Evolutionary conservation across 2,888 invertebrate species (phyloP).

Genomic region (Epinotia demarniana): DNA sequence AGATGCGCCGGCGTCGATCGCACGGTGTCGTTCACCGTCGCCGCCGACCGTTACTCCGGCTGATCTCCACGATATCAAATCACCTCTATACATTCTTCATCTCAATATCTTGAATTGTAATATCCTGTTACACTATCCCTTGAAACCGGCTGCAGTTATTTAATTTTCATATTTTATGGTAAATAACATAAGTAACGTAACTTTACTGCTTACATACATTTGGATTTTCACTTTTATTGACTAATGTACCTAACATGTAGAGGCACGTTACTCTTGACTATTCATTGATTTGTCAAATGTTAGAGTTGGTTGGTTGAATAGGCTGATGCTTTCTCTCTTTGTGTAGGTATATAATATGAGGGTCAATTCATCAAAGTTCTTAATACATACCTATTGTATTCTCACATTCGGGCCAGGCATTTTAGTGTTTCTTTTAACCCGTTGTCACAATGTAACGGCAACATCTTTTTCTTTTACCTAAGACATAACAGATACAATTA

Average conservation of each 20-base stretch:
- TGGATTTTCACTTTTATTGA: background rate
- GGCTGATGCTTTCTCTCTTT: slow-evolving; percentile 11
- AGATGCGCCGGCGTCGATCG: slow-evolving; percentile 56
- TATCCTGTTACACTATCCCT: slow-evolving; percentile 22
- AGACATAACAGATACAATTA: background rate
- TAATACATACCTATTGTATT: slow-evolving; percentile 23
- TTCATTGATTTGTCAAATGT: background rate
- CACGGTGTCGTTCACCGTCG: slow-evolving; percentile 71
- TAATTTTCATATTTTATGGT: background rate
- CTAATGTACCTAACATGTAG: background rate
- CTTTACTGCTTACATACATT: background rate
- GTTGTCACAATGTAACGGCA: slow-evolving; percentile 27
- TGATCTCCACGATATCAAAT: slow-evolving; percentile 55
- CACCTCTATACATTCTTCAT: slow-evolving; percentile 47
- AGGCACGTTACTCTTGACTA: background rate
- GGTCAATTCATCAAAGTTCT: slow-evolving; percentile 13
- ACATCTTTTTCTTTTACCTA: slow-evolving; percentile 4
- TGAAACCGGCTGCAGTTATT: background rate
- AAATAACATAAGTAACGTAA: background rate
- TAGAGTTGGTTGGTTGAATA: background rate
- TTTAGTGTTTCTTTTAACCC: slow-evolving; percentile 17
- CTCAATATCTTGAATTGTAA: slow-evolving; percentile 38
- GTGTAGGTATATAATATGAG: background rate
- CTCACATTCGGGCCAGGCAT: slow-evolving; percentile 15
- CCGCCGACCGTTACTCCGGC: slow-evolving; percentile 57